Base-by-base conservation (phyloP, 2,888 invertebrate species). In the Balanococcus diminutus region DNA sequence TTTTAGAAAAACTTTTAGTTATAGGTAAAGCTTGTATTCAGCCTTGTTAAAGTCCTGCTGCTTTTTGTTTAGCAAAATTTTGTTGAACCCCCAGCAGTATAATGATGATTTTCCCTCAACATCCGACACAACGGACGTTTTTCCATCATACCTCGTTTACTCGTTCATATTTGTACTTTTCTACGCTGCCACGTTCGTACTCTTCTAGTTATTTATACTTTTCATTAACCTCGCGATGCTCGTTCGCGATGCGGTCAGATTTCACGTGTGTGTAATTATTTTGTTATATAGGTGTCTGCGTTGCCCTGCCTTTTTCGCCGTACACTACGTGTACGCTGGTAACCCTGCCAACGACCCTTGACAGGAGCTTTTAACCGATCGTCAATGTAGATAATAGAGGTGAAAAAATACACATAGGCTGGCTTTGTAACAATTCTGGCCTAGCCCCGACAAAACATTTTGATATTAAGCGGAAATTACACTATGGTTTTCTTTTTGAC, bases 401-500 rank as follows among this genome's bases (percentile, higher is more conserved):
- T 28, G 67, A 67, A 67, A 67, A 67, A 67, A 67, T 67, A 67
- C 67, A 28, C 67, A 19, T 56, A 56, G 56, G 56, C 56, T 56
- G n/a, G n/a, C n/a, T 56, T 56, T 22, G 56, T 56, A 56, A 56
- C 67, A 67, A 67, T n/a, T n/a, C 25, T 16, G 28, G 67, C 61
- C n/a, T n/a, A n/a, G n/a, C n/a, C n/a, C 46, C 67, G 16, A 67
- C 67, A 67, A 67, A 67, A 67, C 28, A 28, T 79, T 79, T 79
- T 36, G 32, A 79, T 79, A 79, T 36, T 36, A 36, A 79, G n/a
- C 75, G 75, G 75, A 79, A 79, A 79, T 79, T 79, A 79, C 75
- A 79, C 25, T 79, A 79, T 79, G 75, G 75, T 79, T 79, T 79
- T 79, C 75, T 79, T 79, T 79, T 79, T 79, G 75, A 79, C 75